Percentiles rank a stretch among this genome's conserved stretches.
These are phyloP conservation scores for Ictalurus furcatus DNA, from an alignment of 2,113 vertebrate genomes.

Conservation along the genomic window DNA sequence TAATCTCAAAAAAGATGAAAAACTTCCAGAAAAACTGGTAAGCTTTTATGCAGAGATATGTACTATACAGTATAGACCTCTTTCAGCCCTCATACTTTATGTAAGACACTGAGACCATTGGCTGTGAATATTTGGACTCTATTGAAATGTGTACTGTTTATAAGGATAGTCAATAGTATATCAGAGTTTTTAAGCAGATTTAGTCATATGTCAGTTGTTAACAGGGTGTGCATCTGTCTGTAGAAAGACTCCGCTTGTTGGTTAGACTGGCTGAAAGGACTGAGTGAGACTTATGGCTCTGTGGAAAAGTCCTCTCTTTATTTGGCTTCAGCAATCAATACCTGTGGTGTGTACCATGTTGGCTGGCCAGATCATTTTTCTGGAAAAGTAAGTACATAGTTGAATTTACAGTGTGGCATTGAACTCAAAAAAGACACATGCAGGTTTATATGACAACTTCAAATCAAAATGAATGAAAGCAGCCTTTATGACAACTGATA, in stretches of 20 bases:
- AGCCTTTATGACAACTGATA: background rate
- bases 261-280: constrained; percentile 68
- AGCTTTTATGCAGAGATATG: background rate
- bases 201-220: background rate
- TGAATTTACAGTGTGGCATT: background rate
- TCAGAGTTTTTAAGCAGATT: background rate
- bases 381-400: constrained; percentile 56
- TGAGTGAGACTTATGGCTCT: constrained; percentile 76
- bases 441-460: background rate
- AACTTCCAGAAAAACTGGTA: constrained; percentile 71
- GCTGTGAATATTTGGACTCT: background rate
- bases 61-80: background rate
- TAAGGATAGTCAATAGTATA: background rate
- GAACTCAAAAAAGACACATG: background rate
- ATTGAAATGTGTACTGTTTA: background rate
- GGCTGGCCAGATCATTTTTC: constrained; percentile 57
- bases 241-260: constrained; percentile 68
- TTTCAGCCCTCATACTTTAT: background rate
- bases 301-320: constrained; percentile 76
- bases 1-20: constrained; percentile 63
- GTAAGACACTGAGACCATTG: background rate
- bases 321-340: constrained; percentile 71
- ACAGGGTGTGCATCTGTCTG: constrained; percentile 6
- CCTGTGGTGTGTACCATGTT: constrained; percentile 69
- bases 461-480: background rate